Percentiles rank a stretch among this genome's conserved stretches.
Conservation (phyloP, 2,888 invertebrate species). For the Coleophora deauratella region DNA sequence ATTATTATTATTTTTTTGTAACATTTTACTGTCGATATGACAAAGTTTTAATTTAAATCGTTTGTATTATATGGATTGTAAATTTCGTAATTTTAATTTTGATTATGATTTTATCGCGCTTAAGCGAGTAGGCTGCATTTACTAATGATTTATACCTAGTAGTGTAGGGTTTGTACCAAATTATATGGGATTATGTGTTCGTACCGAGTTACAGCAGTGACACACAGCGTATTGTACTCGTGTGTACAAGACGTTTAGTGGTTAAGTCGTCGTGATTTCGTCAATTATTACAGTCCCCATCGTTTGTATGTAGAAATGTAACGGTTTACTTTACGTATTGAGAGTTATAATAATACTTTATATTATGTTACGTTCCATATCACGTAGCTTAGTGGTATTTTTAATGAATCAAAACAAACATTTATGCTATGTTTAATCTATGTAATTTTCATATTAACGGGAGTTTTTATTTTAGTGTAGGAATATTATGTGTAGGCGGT, state of each 20-base stretch:
- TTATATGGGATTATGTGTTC: conserved; percentile 12
- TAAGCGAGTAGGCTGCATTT: conserved; percentile 66
- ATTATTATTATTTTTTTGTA: conserved; percentile 32
- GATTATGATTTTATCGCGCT: conserved; percentile 34
- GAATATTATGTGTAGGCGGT: conserved; percentile 54
- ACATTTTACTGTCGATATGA: no score
- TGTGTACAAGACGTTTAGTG: conserved; percentile 27
- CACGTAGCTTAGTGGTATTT: conserved; percentile 33
- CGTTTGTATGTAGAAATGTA: conserved; percentile 27
- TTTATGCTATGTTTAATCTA: conserved; percentile 50
- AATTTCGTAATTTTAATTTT: conserved; percentile 48
- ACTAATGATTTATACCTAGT: conserved; percentile 57
- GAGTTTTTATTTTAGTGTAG: conserved; percentile 40
- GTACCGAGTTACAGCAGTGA: no score
- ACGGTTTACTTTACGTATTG: conserved; percentile 39
- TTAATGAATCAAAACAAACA: conserved; percentile 31
- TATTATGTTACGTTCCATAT: conserved; percentile 53
- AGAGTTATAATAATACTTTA: conserved; percentile 25
- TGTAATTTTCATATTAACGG: conserved; percentile 44
- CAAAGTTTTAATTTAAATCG: conserved; percentile 7
- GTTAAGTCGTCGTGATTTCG: conserved; percentile 48
- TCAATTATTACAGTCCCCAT: conserved; percentile 53
- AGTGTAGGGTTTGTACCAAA: conserved; percentile 54
- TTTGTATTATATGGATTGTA: conserved; percentile 57
- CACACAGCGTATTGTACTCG: no score